phyloP scores from a whole-genome alignment of 2,888 invertebrate species.

The Acholoe squamosa region DNA sequence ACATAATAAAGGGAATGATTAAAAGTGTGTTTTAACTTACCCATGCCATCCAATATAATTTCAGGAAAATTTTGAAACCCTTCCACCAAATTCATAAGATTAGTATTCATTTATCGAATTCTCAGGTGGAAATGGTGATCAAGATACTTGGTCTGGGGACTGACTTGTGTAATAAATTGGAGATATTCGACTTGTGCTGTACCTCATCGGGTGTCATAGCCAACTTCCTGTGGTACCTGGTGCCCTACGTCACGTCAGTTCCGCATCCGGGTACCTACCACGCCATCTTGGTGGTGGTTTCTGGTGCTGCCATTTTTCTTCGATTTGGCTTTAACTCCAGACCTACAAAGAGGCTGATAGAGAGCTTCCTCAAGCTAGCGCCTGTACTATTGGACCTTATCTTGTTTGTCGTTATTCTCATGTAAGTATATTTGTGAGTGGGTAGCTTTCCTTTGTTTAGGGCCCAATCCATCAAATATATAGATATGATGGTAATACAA shows the following conservation, averaged over 20 bases:
- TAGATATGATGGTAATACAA: no score
- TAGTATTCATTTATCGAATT: neutral
- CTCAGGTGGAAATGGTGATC: slow-evolving; percentile 62
- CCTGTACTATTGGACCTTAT: slow-evolving; percentile 66
- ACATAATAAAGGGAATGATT: no score
- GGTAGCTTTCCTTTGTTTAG: no score
- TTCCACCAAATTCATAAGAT: no score
- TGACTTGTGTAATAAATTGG: slow-evolving; percentile 15
- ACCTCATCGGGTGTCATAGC: slow-evolving; percentile 2
- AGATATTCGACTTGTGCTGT: slow-evolving; percentile 59
- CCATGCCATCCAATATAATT: no score
- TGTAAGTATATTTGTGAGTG: slow-evolving; percentile 58
- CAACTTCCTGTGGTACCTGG: slow-evolving; percentile 63
- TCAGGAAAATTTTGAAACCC: no score
- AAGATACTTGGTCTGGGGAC: slow-evolving; percentile 39
- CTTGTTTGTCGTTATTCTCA: slow-evolving; percentile 59
- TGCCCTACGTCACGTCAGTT: slow-evolving; percentile 36
- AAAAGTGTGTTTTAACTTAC: no score
- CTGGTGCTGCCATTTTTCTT: slow-evolving; percentile 59
- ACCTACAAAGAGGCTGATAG: slow-evolving; percentile 55
- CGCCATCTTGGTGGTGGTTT: slow-evolving; percentile 57
- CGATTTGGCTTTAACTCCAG: slow-evolving; percentile 63
- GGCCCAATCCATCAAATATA: no score
- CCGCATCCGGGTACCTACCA: slow-evolving; percentile 49
- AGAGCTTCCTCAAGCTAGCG: slow-evolving; percentile 60